Base-by-base conservation (phyloP, 1,140 invertebrate species). In the Rhizoglyphus robini region DNA sequence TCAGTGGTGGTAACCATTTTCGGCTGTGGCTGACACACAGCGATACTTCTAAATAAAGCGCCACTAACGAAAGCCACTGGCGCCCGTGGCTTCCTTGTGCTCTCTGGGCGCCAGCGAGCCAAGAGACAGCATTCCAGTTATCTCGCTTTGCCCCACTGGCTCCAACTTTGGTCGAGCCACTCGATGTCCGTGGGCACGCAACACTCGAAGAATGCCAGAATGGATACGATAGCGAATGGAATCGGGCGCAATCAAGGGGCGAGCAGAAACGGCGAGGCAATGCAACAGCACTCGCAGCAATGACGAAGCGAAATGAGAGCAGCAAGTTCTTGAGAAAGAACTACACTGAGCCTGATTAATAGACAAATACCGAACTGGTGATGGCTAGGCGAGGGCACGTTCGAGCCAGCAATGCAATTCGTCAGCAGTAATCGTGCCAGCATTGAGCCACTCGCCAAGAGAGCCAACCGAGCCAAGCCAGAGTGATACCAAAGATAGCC, bases 371-470 rank as follows among this genome's bases (percentile, higher is more conserved):
- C 51, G 51, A 54, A 54, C 51, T 54, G 51, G 8, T 54, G 51
- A 54, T 54, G 51, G 51, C 51, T 54, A 54, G 51, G 51, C 51
- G 51, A 54, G 51, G 51, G 51, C 51, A 54, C 51, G 23, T 25
- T 54, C 51, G 31, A 54, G 51, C 51, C 51, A 5, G 23, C 51
- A 54, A 32, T 32, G 51, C 51, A 54, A 54, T 54, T 54, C 51
- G 51, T 54, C 51, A 54, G 51, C 51, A 54, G 51, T 54, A 54
- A 54, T 54, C 51, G 51, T 54, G 51, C 51, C 51, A 54, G 51
- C 51, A 54, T 25, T 27, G 23, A 54, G 36, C 36, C 8, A 41
- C 8, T 18, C 18, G 36, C 36, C 36, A 41, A 8, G 8, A 54
- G 8, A 23, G 51, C 15, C 23, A 20, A 23, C 15, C 15, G 8